These are phyloP conservation scores for Helogale parvula DNA, from an alignment of 2,113 vertebrate species.

Conservation along the genomic window DNA sequence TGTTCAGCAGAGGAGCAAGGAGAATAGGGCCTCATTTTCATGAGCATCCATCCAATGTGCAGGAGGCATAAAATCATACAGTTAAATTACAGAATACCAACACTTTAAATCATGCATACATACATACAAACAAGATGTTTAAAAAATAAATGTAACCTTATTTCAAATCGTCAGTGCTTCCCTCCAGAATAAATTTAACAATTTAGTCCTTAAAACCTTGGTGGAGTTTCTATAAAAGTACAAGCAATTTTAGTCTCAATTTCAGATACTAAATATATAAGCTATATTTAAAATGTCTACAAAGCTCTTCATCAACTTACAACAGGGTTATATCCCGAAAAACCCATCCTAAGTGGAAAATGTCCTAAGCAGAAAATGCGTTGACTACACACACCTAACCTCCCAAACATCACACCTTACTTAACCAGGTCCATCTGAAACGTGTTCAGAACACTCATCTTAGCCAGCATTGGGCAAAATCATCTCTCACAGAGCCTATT, in stretches of 20 bases:
- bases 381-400: neutral
- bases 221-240: conserved; percentile 80
- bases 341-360: neutral
- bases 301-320: neutral
- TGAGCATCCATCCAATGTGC: conserved; percentile 75
- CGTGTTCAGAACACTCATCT: neutral
- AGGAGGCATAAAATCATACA: conserved; percentile 83
- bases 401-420: neutral
- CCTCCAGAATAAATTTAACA: conserved; percentile 84
- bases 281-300: conserved; percentile 57
- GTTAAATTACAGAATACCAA: conserved; percentile 83
- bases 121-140: conserved; percentile 87
- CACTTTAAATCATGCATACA: conserved; percentile 84
- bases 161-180: conserved; percentile 82
- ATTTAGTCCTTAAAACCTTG: conserved; percentile 84
- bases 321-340: neutral
- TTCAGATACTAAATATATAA: conserved; percentile 80
- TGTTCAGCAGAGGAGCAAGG: conserved; percentile 75
- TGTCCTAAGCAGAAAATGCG: neutral
- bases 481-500: neutral
- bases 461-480: neutral
- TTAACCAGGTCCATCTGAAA: neutral
- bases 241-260: conserved; percentile 83
- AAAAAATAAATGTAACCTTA: conserved; percentile 86
- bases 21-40: conserved; percentile 80